These are phyloP conservation scores for Ptilodon capucinus DNA, from an alignment of 2,888 invertebrate genomes.

Conservation along the genomic window DNA sequence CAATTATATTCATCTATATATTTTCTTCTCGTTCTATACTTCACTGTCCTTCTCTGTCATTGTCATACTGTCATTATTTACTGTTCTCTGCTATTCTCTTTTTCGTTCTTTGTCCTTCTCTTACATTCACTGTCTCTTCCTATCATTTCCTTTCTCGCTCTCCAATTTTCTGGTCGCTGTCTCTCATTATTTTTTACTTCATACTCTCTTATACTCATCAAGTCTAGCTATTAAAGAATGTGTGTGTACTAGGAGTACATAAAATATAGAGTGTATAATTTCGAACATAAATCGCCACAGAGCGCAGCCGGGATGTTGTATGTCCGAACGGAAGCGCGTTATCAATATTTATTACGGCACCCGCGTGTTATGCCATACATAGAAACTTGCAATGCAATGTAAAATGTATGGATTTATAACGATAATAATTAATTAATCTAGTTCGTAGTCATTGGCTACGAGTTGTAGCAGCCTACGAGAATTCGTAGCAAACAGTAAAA, in stretches of 20 bases:
- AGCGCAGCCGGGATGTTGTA: constrained; percentile 10
- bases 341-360: constrained; percentile 48
- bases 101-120: too few species aligned
- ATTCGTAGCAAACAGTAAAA: not conserved
- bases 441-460: not conserved
- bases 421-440: not conserved
- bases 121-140: too few species aligned
- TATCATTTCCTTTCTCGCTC: too few species aligned
- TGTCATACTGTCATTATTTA: too few species aligned
- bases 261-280: constrained; percentile 5
- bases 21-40: too few species aligned
- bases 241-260: constrained; percentile 25
- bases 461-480: not conserved
- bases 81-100: too few species aligned
- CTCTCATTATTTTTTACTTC: too few species aligned
- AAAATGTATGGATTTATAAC: constrained; percentile 9
- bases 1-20: too few species aligned
- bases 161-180: too few species aligned
- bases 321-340: constrained; percentile 35
- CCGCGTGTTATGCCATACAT: constrained; percentile 47
- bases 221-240: too few species aligned
- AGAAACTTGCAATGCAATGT: constrained; percentile 22
- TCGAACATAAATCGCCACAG: constrained; percentile 16
- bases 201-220: too few species aligned
- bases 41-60: not conserved